Evolutionary conservation across 2,113 vertebrate genomes (phyloP).

Genomic region (Toxotes jaculatrix): DNA sequence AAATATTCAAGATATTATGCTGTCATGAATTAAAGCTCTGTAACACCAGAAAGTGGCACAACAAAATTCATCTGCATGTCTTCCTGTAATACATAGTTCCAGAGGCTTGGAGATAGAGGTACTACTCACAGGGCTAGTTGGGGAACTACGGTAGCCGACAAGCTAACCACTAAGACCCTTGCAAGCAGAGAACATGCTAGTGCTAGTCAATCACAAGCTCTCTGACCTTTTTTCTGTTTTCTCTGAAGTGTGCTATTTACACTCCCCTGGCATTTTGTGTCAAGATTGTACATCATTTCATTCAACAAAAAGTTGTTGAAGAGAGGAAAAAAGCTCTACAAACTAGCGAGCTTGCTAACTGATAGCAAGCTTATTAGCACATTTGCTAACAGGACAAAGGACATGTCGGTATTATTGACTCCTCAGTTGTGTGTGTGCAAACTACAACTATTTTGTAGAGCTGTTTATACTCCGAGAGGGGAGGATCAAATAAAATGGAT

Average conservation of each 20-base stretch:
- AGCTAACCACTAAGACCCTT: not conserved
- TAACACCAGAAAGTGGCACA: not conserved
- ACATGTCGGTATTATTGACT: not conserved
- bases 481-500: not conserved
- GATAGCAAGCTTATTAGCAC: not conserved
- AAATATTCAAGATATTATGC: conserved; percentile 6
- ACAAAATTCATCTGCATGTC: not conserved
- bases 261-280: not conserved
- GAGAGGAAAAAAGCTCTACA: not conserved
- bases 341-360: not conserved
- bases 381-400: not conserved
- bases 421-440: not conserved
- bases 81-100: not conserved
- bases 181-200: not conserved
- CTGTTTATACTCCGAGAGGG: not conserved
- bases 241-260: not conserved
- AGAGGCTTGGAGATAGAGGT: not conserved
- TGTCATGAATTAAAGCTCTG: not conserved
- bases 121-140: not conserved
- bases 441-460: not conserved
- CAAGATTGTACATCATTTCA: not conserved
- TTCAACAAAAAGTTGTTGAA: not conserved
- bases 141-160: not conserved
- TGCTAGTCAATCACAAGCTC: not conserved
- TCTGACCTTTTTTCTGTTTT: not conserved